These are phyloP conservation scores for Tenodera sinensis DNA, from an alignment of 2,888 invertebrate species.

Conservation along the genomic window DNA sequence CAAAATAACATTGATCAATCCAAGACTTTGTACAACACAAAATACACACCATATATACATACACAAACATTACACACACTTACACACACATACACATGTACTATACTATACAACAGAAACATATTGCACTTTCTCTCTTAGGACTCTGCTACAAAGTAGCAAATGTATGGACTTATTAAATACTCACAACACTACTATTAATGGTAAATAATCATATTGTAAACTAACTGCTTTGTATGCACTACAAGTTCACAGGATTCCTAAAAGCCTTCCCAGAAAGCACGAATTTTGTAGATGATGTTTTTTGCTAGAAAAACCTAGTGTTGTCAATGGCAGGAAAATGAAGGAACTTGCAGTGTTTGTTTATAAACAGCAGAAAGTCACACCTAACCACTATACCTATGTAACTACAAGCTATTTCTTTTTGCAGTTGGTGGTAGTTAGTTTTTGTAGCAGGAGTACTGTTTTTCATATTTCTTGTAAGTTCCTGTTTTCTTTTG, in stretches of 20 bases:
- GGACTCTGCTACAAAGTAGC: background rate
- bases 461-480: background rate
- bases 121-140: background rate
- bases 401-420: background rate
- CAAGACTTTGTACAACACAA: background rate
- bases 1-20: constrained; percentile 4
- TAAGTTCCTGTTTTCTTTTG: background rate
- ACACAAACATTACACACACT: background rate
- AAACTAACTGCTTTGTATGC: constrained; percentile 12
- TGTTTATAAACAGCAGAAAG: background rate
- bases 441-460: background rate
- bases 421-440: background rate
- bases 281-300: constrained; percentile 20
- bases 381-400: background rate
- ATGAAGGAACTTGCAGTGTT: background rate
- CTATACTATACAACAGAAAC: background rate
- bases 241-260: constrained; percentile 13
- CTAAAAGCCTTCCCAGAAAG: constrained; percentile 5
- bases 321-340: background rate
- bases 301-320: constrained; percentile 1
- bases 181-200: constrained; percentile 8
- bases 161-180: background rate
- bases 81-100: background rate
- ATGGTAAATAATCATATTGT: constrained; percentile 1
- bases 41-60: background rate